Conservation (phyloP, 2,888 invertebrate species). For the Drosophila villosipedis region DNA sequence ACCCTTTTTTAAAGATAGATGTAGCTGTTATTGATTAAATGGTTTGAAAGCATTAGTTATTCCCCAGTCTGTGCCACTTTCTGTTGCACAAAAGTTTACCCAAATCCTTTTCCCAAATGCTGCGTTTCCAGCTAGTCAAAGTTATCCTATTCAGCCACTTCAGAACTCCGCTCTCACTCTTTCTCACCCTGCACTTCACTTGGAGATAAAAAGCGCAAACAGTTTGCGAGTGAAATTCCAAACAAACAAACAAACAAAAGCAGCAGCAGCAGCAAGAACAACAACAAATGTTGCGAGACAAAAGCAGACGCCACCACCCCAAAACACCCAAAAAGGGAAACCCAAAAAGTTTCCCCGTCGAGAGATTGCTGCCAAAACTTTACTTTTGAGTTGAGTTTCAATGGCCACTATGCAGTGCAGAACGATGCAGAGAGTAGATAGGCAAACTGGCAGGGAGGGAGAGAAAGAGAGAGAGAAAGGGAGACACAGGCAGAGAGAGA, state of each 20-base stretch:
- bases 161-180: slow-evolving; percentile 5
- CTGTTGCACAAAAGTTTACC: slow-evolving; percentile 13
- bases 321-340: slow-evolving; percentile 8
- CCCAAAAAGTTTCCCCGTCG: slow-evolving; percentile 27
- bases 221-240: slow-evolving; percentile 63
- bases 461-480: background rate
- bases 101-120: slow-evolving; percentile 48
- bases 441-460: background rate
- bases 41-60: background rate
- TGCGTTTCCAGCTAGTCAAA: slow-evolving; percentile 49
- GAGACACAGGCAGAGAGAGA: slow-evolving; percentile 16
- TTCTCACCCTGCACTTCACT: slow-evolving; percentile 26
- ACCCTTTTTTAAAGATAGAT: background rate
- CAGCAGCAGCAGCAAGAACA: slow-evolving; percentile 29
- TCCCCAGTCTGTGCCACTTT: slow-evolving; percentile 2
- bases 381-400: slow-evolving; percentile 72
- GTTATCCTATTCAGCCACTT: slow-evolving; percentile 42
- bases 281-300: slow-evolving; percentile 49
- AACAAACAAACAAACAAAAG: slow-evolving; percentile 34
- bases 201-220: slow-evolving; percentile 67
- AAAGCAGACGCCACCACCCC: slow-evolving; percentile 48
- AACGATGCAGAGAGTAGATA: background rate
- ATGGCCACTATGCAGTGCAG: slow-evolving; percentile 42
- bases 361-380: slow-evolving; percentile 53
- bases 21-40: background rate